Evolutionary conservation across 2,113 vertebrate genomes (phyloP).

Genomic region (Cottus gobio): DNA sequence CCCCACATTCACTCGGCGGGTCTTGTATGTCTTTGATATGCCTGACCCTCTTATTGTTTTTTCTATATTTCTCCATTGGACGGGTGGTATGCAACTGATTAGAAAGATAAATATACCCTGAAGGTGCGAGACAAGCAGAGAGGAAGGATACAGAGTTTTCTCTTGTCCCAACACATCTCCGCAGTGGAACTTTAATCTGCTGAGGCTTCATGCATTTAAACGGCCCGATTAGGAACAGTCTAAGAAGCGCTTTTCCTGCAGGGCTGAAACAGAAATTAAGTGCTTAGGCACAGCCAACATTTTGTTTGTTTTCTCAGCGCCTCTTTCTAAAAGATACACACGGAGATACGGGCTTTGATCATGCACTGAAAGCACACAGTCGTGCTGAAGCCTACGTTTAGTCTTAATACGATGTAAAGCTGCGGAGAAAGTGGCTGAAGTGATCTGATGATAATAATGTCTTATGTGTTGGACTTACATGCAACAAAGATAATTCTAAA

Average conservation of each 20-base stretch:
- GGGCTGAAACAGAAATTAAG: conserved; percentile 66
- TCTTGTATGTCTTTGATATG: conserved; percentile 80
- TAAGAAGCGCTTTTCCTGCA: conserved; percentile 59
- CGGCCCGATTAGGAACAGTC: conserved; percentile 64
- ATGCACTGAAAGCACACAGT: conserved; percentile 35
- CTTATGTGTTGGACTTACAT: not conserved
- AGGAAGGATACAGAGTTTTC: conserved; percentile 58
- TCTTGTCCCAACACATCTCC: conserved; percentile 78
- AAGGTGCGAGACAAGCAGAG: conserved; percentile 62
- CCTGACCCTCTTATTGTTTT: conserved; percentile 77
- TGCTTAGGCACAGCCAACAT: conserved; percentile 55
- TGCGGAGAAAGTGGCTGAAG: not conserved
- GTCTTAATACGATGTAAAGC: conserved; percentile 18
- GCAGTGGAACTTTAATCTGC: conserved; percentile 69
- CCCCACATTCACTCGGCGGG: conserved; percentile 68
- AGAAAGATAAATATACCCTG: conserved; percentile 80
- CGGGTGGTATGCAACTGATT: conserved; percentile 81
- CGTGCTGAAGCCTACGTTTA: conserved; percentile 8
- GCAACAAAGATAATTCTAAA: not conserved
- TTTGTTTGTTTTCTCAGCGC: conserved; percentile 70
- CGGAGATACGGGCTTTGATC: conserved; percentile 57
- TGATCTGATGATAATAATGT: not conserved
- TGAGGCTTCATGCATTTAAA: conserved; percentile 72
- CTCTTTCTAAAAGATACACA: conserved; percentile 46
- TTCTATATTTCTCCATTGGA: conserved; percentile 79